A percentile compares a stretch with the other conserved stretches of the same genome.
Conservation (phyloP, 2,888 invertebrate species). For the Piscicola geometra region DNA sequence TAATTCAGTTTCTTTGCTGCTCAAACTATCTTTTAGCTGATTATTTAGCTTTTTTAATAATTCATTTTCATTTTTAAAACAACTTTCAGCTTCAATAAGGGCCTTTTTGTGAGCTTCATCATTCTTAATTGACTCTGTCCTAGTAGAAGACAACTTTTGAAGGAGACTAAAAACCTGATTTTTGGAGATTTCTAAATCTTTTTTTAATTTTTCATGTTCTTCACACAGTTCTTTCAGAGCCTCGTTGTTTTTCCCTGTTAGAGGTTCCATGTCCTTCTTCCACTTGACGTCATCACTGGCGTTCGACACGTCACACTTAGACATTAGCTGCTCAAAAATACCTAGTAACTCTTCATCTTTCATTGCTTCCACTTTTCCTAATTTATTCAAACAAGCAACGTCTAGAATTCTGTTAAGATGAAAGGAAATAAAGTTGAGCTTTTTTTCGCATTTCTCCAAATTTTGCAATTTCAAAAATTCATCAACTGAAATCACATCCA, state of each 20-base stretch:
- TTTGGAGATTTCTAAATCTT: slow-evolving; percentile 15
- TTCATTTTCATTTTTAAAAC: neutral
- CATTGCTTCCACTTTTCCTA: neutral
- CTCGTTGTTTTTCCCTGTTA: neutral
- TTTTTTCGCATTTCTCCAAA: neutral
- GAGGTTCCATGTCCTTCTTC: neutral
- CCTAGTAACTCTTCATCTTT: neutral
- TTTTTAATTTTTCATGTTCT: slow-evolving; percentile 13
- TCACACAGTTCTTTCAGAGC: neutral
- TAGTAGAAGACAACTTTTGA: slow-evolving; percentile 18
- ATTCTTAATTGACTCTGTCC: slow-evolving; percentile 11
- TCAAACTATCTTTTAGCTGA: neutral
- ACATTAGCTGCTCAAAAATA: slow-evolving; percentile 7
- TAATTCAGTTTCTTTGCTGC: neutral
- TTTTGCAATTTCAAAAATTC: neutral
- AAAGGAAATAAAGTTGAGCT: neutral
- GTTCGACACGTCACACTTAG: slow-evolving; percentile 11
- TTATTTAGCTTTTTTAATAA: neutral
- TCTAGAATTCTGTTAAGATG: neutral
- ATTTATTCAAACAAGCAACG: slow-evolving; percentile 2
- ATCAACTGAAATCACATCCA: neutral
- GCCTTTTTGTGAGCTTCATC: slow-evolving; percentile 19
- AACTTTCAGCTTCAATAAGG: neutral
- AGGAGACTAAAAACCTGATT: slow-evolving; percentile 14
- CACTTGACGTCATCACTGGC: neutral